Percentiles rank a stretch among this genome's conserved stretches.
phyloP scores from a whole-genome alignment of 2,113 vertebrate species.

The Dromas ardeola region DNA sequence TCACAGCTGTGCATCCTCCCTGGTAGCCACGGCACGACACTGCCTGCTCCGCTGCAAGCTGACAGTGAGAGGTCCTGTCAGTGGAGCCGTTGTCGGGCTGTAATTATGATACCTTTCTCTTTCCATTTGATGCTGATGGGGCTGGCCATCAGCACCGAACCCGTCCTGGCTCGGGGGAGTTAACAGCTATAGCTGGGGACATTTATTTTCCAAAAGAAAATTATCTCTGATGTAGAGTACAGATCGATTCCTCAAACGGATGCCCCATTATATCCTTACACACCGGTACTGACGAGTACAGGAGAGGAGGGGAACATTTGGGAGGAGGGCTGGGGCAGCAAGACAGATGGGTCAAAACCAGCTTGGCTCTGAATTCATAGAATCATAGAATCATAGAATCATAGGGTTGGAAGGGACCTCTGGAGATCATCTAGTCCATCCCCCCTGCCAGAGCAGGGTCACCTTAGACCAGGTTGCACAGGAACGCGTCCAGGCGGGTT shows the following conservation, averaged over 20 bases:
- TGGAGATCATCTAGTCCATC: too few species aligned
- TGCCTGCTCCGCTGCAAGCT: neutral
- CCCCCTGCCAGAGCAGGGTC: too few species aligned
- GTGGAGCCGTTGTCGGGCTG: neutral
- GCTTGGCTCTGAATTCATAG: neutral
- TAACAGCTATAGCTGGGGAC: neutral
- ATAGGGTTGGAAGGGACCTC: too few species aligned
- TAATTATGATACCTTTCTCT: neutral
- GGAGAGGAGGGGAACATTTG: neutral
- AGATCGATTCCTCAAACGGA: neutral
- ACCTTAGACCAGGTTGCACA: too few species aligned
- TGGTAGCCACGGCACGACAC: rapidly evolving
- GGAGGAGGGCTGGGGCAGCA: neutral
- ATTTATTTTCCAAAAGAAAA: neutral
- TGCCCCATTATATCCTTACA: neutral
- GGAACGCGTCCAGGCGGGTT: too few species aligned
- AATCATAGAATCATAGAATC: too few species aligned
- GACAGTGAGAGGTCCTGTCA: neutral
- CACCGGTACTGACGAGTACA: rapidly evolving
- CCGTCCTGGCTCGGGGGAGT: neutral
- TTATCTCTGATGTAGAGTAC: neutral
- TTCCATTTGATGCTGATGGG: neutral
- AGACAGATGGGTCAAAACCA: neutral
- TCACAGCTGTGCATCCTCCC: too few species aligned
- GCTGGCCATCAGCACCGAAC: neutral